A percentile compares a stretch with the other conserved stretches of the same genome.
phyloP scores from a whole-genome alignment of 37 sponge, comb jelly and placozoan species.

The Beroe ovata region DNA sequence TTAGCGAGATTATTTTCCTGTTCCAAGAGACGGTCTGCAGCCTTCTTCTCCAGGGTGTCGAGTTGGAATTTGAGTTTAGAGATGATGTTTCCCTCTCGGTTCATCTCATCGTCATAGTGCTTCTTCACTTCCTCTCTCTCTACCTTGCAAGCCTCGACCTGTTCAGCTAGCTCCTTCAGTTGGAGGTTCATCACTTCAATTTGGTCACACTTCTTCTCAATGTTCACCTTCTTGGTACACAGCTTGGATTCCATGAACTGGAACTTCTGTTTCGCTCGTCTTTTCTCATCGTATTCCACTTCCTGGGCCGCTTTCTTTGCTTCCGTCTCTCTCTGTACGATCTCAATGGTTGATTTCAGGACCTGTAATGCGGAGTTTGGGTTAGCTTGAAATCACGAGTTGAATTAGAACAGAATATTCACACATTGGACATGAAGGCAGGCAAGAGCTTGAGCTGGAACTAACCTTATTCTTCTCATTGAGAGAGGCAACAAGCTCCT shows the following conservation, averaged over 20 bases:
- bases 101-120: conserved; percentile 29
- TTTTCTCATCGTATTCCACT: conserved; percentile 9
- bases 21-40: background rate
- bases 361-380: too few species aligned
- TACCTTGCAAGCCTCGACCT: conserved; percentile 2
- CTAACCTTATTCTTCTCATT: background rate
- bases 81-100: background rate
- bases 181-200: conserved; percentile 15
- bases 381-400: too few species aligned
- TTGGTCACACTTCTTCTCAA: conserved; percentile 57
- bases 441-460: too few species aligned
- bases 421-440: too few species aligned
- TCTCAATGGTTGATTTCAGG: background rate
- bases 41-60: conserved; percentile 2
- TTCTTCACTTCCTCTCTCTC: background rate
- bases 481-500: background rate
- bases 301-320: conserved; percentile 17
- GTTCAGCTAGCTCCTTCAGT: background rate
- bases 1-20: background rate
- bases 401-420: too few species aligned
- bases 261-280: conserved; percentile 17
- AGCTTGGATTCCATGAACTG: conserved; percentile 36
- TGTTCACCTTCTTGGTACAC: conserved; percentile 51
- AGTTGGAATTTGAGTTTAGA: conserved; percentile 16
- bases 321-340: background rate